Evolutionary conservation across 2,888 invertebrate species (phyloP), one percentile per base, ranked within the genome.

Genomic region (Leucania comma): DNA sequence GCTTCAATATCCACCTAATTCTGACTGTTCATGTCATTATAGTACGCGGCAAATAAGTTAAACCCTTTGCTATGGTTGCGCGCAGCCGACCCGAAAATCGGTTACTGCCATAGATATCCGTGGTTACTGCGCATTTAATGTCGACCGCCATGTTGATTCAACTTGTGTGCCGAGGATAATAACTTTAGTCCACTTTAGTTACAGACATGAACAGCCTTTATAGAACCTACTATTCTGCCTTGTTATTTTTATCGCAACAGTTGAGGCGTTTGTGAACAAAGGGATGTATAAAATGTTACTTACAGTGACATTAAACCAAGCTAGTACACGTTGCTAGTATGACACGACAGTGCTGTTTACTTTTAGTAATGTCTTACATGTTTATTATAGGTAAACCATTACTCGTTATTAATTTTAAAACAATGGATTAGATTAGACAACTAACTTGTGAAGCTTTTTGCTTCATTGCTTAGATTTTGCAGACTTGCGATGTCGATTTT

Each of bases 321-420:
- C 22, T 50, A 32, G 3, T 53, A 35, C 20, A 2, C 14, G 14
- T 3, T 22, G n/a, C 8, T 17, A 46, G n/a, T 48, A 48, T 6
- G 8, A 48, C 9, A 1, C n/a, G 42, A 42, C 20, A 38, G 32
- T 1, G 26, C 20, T 50, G 20, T 74, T 63, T 32, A 46, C 20
- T 20, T 64, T 22, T 42, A 42, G 6, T 56, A 50, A 17, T 42
- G 42, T 24, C n/a, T 24, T 67, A 68, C 68, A 72, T 53, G 46
- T 35, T n/a, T 20, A 4, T 54, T 66, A 24, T 56, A 32, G n/a
- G n/a, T n/a, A n/a, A 12, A 59, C 38, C 38, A 38, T 38, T 12
- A 38, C 38, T 38, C 4, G 65, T 14, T 22, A 26, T 14, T 24
- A 58, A 10, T 48, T 54, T 22, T 42, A 46, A 46, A 74, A 74